Conservation (phyloP, 2,797 vertebrate genomes). For the Podargus strigoides region DNA sequence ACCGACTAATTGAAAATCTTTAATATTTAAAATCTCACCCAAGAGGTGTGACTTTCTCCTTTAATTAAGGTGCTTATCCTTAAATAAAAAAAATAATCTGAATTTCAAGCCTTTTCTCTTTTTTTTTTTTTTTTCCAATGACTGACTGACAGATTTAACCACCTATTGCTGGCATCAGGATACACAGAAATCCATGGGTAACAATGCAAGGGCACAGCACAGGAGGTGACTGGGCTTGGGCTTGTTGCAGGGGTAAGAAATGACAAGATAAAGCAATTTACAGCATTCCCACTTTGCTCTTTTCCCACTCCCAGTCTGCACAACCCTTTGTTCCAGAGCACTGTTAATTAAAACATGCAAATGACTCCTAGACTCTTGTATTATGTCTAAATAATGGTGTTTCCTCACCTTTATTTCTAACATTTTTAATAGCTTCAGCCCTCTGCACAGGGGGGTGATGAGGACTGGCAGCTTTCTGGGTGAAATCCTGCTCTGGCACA, state of each 20-base stretch:
- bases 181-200: accelerated
- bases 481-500: not conserved
- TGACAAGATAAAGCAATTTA: accelerated
- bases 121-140: not conserved
- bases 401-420: not conserved
- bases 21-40: too few species aligned
- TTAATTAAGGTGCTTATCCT: not conserved
- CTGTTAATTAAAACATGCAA: not conserved
- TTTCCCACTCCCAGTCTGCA: not conserved
- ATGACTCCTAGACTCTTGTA: not conserved
- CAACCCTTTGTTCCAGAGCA: not conserved
- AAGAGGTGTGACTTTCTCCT: not conserved
- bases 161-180: not conserved
- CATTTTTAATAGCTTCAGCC: not conserved
- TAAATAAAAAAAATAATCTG: not conserved
- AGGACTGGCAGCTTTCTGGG: not conserved
- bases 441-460: not conserved
- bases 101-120: not conserved
- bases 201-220: accelerated
- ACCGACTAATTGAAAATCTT: too few species aligned
- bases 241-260: not conserved
- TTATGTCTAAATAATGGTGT: not conserved
- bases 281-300: not conserved
- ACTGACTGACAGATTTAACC: not conserved
- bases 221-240: accelerated